These are phyloP conservation scores for Rhinoderma darwinii DNA, from an alignment of 2,113 vertebrate genomes.

Conservation along the genomic window DNA sequence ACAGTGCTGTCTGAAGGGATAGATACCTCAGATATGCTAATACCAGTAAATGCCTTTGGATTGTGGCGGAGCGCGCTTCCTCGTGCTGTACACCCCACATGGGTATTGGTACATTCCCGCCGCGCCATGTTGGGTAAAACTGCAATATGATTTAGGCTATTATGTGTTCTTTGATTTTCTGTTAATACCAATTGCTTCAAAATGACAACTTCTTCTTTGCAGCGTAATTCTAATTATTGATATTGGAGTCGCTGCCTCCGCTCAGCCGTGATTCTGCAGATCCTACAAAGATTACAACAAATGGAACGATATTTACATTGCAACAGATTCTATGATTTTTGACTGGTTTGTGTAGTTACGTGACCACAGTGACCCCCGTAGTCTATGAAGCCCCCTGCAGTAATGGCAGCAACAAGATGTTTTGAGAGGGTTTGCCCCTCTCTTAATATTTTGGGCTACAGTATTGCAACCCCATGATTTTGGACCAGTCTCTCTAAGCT, in stretches of 20 bases:
- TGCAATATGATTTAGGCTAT: constrained; percentile 67
- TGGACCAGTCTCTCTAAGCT: no score
- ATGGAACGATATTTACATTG: neutral
- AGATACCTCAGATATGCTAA: constrained; percentile 70
- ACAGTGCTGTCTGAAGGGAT: constrained; percentile 62
- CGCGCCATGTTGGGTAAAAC: constrained; percentile 62
- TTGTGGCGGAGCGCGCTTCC: constrained; percentile 63
- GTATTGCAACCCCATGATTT: no score
- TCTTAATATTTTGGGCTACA: no score
- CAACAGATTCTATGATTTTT: no score
- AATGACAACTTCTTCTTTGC: constrained; percentile 66
- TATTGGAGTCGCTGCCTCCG: neutral
- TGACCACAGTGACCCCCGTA: no score
- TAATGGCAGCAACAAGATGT: no score
- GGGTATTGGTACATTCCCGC: constrained; percentile 62
- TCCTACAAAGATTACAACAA: neutral
- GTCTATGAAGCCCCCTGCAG: no score
- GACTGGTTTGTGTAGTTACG: no score
- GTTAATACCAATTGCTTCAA: constrained; percentile 62
- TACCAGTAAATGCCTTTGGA: constrained; percentile 68
- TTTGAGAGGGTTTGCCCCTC: no score
- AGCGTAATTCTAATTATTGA: constrained; percentile 13
- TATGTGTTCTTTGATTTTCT: constrained; percentile 69
- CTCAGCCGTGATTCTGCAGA: neutral
- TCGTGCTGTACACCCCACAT: constrained; percentile 53